Base-by-base conservation (phyloP, 2,113 vertebrate genomes). In the Phocoena sinus region DNA sequence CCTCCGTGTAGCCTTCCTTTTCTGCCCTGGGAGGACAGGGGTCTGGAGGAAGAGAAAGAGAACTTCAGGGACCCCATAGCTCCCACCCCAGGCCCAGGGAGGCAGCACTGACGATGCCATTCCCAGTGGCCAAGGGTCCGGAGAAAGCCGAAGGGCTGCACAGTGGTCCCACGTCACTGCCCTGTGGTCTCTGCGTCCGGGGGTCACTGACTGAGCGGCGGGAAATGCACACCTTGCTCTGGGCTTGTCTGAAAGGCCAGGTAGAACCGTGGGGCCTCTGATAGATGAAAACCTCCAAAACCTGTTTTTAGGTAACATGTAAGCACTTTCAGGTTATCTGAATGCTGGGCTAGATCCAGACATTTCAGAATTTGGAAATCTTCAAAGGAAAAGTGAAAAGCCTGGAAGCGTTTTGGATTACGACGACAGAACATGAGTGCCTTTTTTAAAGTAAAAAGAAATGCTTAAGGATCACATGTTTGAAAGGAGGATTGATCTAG, bases 171-270 rank as follows among this genome's bases (percentile, higher is more conserved):
- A 2, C 1, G 3, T 4, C 44, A 6, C 28, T 3, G 1, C 31
- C 33, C 38, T 20, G 31, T 9, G 6, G 10, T 3, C 73, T 67
- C 44, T 0, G 3, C 17, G 5, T 14, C 77, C 44, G 47, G 44
- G 0, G 0, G 31, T 12, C 31, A 1, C 44, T 41, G 82, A 67
- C 23, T 1, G 71, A 21, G 31, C 8, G 6, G 14, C 2, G 0
- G 1, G 20, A 26, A 10, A 5, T 28, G 50, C 87, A 67, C 25
- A 62, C 1, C 0, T 28, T 76, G 38, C 25, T 12, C 21, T 18
- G 11, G 18, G 26, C 62, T 71, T 18, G 31, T 70, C 73, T 8
- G 10, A 60, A 26, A 6, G 77, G 28, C 10, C 81, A 73, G 41
- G n/a, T 23, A 87, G 62, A 50, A n/a, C 63, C 17, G 8, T 2